These are phyloP conservation scores for Orbicella faveolata DNA, from an alignment of 64 coral and sea anemone genomes.

Conservation along the genomic window DNA sequence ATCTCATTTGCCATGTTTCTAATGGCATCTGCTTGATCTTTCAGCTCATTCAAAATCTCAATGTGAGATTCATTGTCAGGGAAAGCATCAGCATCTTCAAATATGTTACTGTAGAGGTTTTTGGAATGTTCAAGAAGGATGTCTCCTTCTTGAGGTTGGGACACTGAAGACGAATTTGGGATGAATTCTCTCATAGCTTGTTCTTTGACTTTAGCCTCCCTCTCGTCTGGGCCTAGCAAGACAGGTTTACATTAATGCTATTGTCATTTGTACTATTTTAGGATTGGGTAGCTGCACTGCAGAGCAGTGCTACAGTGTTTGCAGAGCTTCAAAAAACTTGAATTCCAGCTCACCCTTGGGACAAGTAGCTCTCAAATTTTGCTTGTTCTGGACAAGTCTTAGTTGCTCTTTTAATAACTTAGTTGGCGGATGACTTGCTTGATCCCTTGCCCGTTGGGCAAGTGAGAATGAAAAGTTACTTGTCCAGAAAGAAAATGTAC, in stretches of 20 bases:
- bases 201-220: conserved; percentile 11
- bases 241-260: background rate
- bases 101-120: conserved; percentile 37
- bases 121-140: conserved; percentile 13
- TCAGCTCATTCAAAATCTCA: background rate
- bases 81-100: conserved; percentile 76
- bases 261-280: no score
- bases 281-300: background rate
- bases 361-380: no score
- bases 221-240: conserved; percentile 60
- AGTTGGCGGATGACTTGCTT: no score
- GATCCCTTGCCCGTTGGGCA: no score
- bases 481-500: no score
- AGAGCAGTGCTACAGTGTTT: background rate
- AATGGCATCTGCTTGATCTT: conserved; percentile 1
- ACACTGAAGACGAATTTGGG: background rate
- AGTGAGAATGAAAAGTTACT: no score
- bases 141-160: conserved; percentile 8
- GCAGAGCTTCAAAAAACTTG: no score
- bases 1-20: background rate
- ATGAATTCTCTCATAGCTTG: background rate
- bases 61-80: background rate
- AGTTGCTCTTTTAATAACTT: no score
- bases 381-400: no score
- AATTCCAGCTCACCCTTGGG: no score